A percentile compares a stretch with the other conserved stretches of the same genome.
phyloP scores from a whole-genome alignment of 2,113 vertebrate species.

The Strigops habroptila region DNA sequence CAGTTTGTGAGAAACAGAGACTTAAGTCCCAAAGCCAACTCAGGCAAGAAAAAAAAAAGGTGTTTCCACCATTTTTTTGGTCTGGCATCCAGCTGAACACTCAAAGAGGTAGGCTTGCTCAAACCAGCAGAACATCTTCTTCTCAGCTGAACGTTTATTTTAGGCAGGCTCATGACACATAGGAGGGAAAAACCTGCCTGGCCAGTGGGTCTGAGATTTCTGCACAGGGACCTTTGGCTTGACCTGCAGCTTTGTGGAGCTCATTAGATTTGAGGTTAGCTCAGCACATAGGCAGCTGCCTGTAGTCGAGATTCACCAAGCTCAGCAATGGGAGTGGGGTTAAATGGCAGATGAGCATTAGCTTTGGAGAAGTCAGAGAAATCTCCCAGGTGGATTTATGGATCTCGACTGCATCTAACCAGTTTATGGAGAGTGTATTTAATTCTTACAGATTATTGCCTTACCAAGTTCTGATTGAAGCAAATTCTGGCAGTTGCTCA shows the following conservation, averaged over 20 bases:
- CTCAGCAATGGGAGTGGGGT: neutral
- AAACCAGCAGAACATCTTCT: neutral
- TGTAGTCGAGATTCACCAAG: neutral
- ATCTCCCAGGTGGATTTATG: neutral
- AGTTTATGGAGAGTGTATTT: neutral
- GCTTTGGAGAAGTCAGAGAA: neutral
- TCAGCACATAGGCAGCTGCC: neutral
- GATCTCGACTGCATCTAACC: neutral
- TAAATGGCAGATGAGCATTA: neutral
- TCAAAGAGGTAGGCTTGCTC: neutral
- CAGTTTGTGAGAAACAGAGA: neutral
- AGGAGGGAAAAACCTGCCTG: neutral
- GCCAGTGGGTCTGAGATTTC: neutral
- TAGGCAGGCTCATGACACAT: neutral
- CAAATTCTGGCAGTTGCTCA: neutral
- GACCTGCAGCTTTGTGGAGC: neutral
- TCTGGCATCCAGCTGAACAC: neutral
- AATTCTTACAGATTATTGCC: neutral
- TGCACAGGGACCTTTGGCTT: neutral
- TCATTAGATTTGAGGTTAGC: neutral
- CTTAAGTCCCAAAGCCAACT: neutral
- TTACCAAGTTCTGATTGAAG: neutral
- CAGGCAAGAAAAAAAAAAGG: fast-evolving
- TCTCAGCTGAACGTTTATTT: neutral
- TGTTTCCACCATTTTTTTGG: neutral